phyloP scores from a whole-genome alignment of 53 echinoderm and acorn worm genomes.

The Arbacia lixula region DNA sequence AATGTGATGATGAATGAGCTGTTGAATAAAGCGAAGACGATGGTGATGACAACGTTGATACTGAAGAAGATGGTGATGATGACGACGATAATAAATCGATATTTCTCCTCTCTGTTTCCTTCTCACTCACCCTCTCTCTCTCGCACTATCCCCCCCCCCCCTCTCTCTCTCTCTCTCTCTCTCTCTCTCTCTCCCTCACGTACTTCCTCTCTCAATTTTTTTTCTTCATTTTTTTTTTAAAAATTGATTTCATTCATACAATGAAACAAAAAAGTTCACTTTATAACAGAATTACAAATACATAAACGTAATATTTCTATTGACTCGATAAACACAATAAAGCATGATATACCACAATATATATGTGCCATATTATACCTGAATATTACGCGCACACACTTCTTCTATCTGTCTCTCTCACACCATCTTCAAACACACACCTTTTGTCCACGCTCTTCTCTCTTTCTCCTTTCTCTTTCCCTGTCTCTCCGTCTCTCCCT shows the following conservation, averaged over 20 bases:
- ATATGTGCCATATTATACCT: no score
- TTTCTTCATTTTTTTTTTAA: not conserved
- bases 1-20: not conserved
- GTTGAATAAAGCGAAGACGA: not conserved
- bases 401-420: no score
- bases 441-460: no score
- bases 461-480: not conserved
- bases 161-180: not conserved
- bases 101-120: not conserved
- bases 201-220: not conserved
- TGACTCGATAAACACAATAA: no score
- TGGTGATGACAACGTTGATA: not conserved
- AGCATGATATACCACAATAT: no score
- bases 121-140: conserved; percentile 11
- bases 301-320: no score
- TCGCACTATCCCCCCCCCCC: not conserved
- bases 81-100: not conserved
- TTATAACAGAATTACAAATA: no score
- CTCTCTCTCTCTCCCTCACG: not conserved
- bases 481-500: not conserved
- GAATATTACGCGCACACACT: no score
- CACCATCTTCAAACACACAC: no score
- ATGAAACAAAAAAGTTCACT: no score
- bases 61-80: not conserved
- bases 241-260: no score